Conservation (phyloP, 2,113 vertebrate species). For the Taurulus bubalis region DNA sequence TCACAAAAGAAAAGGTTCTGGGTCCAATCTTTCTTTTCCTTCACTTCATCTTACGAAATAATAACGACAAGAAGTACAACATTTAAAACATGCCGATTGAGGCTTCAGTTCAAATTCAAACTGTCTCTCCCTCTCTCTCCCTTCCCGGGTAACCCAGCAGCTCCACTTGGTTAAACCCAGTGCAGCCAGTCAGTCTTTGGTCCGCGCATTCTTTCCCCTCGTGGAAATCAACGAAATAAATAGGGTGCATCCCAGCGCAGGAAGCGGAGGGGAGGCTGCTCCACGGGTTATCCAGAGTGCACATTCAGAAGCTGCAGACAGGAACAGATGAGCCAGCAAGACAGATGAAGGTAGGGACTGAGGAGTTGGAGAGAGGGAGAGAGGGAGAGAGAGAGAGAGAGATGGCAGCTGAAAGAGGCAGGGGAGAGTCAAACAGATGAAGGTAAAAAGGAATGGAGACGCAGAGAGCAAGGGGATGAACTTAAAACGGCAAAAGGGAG, state of each 20-base stretch:
- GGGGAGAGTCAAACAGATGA: conserved; percentile 48
- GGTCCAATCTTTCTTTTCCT: neutral
- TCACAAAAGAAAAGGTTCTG: conserved; percentile 30
- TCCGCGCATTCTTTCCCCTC: conserved; percentile 65
- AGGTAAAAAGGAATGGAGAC: conserved; percentile 22
- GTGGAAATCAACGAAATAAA: conserved; percentile 80
- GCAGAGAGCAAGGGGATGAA: conserved; percentile 18
- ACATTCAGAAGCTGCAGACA: conserved; percentile 80
- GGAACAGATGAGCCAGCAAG: conserved; percentile 67
- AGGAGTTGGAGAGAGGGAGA: conserved; percentile 26
- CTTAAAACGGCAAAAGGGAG: conserved; percentile 26
- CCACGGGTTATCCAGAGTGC: conserved; percentile 83
- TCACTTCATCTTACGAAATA: neutral
- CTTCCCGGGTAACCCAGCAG: conserved; percentile 22
- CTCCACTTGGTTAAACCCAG: conserved; percentile 64
- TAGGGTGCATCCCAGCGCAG: conserved; percentile 79
- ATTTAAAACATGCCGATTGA: neutral
- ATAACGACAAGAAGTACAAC: neutral
- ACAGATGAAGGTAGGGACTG: conserved; percentile 52
- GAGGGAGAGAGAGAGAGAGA: conserved; percentile 32
- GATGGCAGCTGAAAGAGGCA: conserved; percentile 20
- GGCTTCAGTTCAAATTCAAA: conserved; percentile 12
- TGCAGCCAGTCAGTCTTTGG: conserved; percentile 79
- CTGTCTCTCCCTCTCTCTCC: conserved; percentile 33
- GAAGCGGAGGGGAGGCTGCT: conserved; percentile 74